Conservation (phyloP, 2,888 invertebrate species). For the Hydrotaea diabolus region DNA sequence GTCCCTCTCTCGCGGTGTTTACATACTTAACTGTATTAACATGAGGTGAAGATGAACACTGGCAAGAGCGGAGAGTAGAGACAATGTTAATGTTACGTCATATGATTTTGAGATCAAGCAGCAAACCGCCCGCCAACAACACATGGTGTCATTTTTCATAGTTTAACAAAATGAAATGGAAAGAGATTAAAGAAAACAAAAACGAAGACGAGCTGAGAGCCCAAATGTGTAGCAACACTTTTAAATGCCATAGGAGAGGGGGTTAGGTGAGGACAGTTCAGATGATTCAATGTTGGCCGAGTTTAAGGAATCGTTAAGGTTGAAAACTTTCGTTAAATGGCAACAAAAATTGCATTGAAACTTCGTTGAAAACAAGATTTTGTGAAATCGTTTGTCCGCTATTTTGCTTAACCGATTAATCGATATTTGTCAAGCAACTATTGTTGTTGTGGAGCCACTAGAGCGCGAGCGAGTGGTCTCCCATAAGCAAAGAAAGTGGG, state of each 20-base stretch:
- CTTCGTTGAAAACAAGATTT: background rate
- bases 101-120: conserved; percentile 63
- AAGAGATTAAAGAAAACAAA: background rate
- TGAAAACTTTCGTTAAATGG: too few relatives aligned
- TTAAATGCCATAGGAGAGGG: background rate
- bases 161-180: background rate
- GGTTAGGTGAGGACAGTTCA: too few relatives aligned
- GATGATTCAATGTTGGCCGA: too few relatives aligned
- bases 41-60: conserved; percentile 59
- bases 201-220: background rate
- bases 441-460: too few relatives aligned
- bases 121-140: conserved; percentile 25
- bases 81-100: conserved; percentile 75
- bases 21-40: conserved; percentile 69
- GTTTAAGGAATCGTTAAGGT: too few relatives aligned
- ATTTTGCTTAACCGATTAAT: background rate
- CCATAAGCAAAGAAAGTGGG: conserved; percentile 49
- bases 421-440: conserved; percentile 12
- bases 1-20: conserved; percentile 48
- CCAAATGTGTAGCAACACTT: background rate
- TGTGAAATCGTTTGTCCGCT: conserved; percentile 15
- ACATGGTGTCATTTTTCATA: conserved; percentile 57
- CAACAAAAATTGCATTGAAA: conserved; percentile 23
- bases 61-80: conserved; percentile 35
- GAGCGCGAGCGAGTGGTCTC: background rate